Evolutionary conservation across 2,888 invertebrate genomes (phyloP), one percentile per base, ranked within the genome.

Genomic region (Crossocerus cetratus): DNA sequence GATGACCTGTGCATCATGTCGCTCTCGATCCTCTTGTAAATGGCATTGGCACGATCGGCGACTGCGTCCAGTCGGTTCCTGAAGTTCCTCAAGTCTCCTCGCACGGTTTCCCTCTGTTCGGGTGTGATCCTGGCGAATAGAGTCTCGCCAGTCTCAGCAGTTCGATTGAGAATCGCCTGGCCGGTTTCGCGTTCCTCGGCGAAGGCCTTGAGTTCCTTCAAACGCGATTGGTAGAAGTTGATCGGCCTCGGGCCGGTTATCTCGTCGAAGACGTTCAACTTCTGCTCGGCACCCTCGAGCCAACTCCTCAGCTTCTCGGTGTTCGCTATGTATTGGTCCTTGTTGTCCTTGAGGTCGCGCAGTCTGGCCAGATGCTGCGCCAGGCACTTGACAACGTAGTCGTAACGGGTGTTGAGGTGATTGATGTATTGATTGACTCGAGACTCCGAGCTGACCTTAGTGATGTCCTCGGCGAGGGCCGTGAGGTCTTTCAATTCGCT

Each of bases 1-100:
- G 97, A 97, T 2, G 97, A 96, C 90, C 98, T 93, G 84, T 98
- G 97, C 88, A 97, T 95, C 74, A 98, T 93, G 49, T 96, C 95
- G 0, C 95, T 95, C 91, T 98, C 98, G 18, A 97, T 95, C 84
- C 95, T 95, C 89, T 97, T 97, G 79, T 97, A 94, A 1, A 97
- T 93, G 16, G 94, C 94, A 87, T 96, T 97, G 0, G 97, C 94
- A 89, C 95, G 94, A 88, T 96, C 97, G 3, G 96, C 94, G 57
- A 97, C 93, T 60, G 95, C 93, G 90, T 98, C 98, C 85, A 96
- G 96, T 76, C 94, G 93, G 84, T 96, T 95, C 77, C 98, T 93
- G 65, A 98, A 91, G 74, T 93, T 92, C 86, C 97, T 93, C 18
- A 98, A 90, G 87, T 98, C 97, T 59, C 94, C 93, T 77, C 98